These are phyloP conservation scores for Hydropotes inermis DNA, from an alignment of 2,113 vertebrate genomes.

Conservation along the genomic window DNA sequence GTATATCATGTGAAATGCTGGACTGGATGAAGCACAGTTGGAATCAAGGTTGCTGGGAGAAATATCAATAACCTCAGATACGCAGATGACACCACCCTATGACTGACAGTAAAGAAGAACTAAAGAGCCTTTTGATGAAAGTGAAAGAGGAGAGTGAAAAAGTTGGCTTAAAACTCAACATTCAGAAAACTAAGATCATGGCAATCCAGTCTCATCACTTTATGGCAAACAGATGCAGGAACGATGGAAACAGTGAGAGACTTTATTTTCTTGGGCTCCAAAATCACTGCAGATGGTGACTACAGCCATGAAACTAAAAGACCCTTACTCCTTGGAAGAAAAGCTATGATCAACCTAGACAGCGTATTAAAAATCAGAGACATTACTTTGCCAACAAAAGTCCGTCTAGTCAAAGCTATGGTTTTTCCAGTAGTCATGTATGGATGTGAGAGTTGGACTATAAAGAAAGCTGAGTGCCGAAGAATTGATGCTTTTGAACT, in stretches of 20 bases:
- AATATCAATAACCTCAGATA: background rate
- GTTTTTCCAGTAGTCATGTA: background rate
- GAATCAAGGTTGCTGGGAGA: background rate
- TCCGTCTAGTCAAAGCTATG: background rate
- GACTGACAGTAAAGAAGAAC: background rate
- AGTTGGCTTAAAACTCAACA: background rate
- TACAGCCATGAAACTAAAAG: background rate
- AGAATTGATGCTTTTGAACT: background rate
- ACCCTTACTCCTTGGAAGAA: background rate
- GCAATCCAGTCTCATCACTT: background rate
- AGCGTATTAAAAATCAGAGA: background rate
- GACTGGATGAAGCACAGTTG: background rate
- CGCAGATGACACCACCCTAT: fast-evolving
- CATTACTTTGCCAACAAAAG: background rate
- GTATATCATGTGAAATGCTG: background rate
- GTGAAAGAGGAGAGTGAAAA: background rate
- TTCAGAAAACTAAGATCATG: background rate
- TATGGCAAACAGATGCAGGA: background rate
- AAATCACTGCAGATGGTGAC: background rate
- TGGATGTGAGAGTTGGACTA: background rate
- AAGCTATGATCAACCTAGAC: background rate
- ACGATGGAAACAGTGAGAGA: background rate
- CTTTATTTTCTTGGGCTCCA: background rate
- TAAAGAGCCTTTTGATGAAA: background rate
- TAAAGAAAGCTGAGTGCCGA: fast-evolving